Conservation (phyloP, 2,113 vertebrate genomes). For the Ascaphus truei region DNA sequence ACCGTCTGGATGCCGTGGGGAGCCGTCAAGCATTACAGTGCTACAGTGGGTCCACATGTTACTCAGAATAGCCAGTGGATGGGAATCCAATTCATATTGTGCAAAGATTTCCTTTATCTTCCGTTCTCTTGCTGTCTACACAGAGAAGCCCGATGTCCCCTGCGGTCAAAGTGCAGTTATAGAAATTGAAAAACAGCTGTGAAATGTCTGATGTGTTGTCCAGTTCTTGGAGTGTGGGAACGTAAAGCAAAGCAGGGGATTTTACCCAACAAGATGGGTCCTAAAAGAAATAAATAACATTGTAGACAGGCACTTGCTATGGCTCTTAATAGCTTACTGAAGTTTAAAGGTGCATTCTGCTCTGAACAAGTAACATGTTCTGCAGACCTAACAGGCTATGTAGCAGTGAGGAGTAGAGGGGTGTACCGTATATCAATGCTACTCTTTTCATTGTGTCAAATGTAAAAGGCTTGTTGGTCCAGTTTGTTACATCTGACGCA, state of each 20-base stretch:
- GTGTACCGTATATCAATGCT: no score
- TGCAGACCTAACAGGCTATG: no score
- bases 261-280: not conserved
- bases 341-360: no score
- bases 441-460: no score
- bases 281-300: not conserved
- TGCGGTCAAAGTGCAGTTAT: not conserved
- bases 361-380: no score
- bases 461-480: no score
- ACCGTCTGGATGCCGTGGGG: not conserved
- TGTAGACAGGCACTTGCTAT: not conserved
- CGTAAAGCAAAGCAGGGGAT: not conserved
- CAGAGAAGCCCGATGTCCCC: not conserved
- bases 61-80: constrained; percentile 1
- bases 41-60: constrained; percentile 8
- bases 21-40: not conserved
- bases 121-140: not conserved
- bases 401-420: no score
- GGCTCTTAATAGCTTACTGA: no score
- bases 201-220: constrained; percentile 6
- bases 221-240: not conserved
- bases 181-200: constrained; percentile 15
- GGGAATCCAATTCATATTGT: constrained; percentile 11
- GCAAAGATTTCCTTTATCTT: constrained; percentile 3
- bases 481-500: no score